A percentile compares a stretch with the other conserved stretches of the same genome.
These are phyloP conservation scores for Cynoglossus semilaevis DNA, from an alignment of 2,113 vertebrate genomes.

Conservation along the genomic window DNA sequence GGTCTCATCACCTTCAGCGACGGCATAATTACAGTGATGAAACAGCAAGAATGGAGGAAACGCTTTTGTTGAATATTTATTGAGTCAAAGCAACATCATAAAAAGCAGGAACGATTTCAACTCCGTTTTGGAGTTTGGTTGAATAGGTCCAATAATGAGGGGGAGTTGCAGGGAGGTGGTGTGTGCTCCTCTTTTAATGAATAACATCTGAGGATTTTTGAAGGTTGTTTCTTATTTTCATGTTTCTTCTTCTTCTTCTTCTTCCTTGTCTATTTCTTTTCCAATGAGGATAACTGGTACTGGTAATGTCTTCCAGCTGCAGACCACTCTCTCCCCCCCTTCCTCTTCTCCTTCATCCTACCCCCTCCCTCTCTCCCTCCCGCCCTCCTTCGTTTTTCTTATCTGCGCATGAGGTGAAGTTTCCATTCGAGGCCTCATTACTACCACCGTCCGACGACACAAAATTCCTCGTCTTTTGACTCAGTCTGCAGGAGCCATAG, in stretches of 20 bases:
- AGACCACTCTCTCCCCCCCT: slow-evolving; percentile 28
- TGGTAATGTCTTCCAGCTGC: slow-evolving; percentile 89
- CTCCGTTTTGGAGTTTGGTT: slow-evolving; percentile 70
- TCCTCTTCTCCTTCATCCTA: not conserved
- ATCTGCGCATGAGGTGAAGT: slow-evolving; percentile 90
- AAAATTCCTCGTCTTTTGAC: slow-evolving; percentile 35
- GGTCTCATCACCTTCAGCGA: slow-evolving; percentile 15
- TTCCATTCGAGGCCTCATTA: slow-evolving; percentile 81
- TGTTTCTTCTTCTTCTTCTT: slow-evolving; percentile 62
- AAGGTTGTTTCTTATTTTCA: slow-evolving; percentile 76
- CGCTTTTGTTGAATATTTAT: slow-evolving; percentile 50
- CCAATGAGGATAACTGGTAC: slow-evolving; percentile 83
- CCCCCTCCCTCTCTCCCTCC: not conserved
- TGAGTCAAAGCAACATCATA: slow-evolving; percentile 43
- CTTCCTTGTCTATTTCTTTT: slow-evolving; percentile 78
- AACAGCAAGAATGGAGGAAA: slow-evolving; percentile 31
- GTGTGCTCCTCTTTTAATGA: slow-evolving; percentile 78
- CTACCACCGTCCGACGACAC: slow-evolving; percentile 50
- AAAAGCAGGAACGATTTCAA: slow-evolving; percentile 56
- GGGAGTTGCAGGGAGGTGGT: slow-evolving; percentile 43
- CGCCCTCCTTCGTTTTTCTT: slow-evolving; percentile 63
- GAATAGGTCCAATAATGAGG: slow-evolving; percentile 80
- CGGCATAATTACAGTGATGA: slow-evolving; percentile 26
- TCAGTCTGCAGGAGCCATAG: slow-evolving; percentile 37
- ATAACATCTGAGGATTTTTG: slow-evolving; percentile 85